Evolutionary conservation across 2,113 vertebrate genomes (phyloP).

Genomic region (Hyla sarda): DNA sequence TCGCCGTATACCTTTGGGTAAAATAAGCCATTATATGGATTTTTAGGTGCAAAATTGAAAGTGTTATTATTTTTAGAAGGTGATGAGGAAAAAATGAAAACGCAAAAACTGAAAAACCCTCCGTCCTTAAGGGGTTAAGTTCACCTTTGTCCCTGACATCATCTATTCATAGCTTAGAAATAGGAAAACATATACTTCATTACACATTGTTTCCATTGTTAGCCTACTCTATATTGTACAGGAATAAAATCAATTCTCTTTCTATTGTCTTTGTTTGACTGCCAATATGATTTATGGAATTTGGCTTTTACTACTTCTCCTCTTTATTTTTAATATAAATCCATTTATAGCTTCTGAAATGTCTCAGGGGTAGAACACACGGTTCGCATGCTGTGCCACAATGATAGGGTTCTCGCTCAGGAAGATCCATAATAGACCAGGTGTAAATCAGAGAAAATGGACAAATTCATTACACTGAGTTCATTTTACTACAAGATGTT

Average conservation of each 20-base stretch:
- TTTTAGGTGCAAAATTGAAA: no score
- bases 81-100: no score
- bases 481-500: background rate
- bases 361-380: conserved; percentile 7
- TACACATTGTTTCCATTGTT: background rate
- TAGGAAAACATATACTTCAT: background rate
- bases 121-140: no score
- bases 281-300: conserved; percentile 31
- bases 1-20: no score
- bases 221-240: background rate
- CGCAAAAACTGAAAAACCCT: no score
- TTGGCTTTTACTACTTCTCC: background rate
- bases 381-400: conserved; percentile 4
- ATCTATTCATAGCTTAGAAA: background rate
- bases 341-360: conserved; percentile 10
- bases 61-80: no score
- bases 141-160: background rate
- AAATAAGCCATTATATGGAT: no score
- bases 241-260: background rate
- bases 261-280: conserved; percentile 23
- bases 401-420: background rate
- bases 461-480: background rate
- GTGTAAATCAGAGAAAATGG: conserved; percentile 13
- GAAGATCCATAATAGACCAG: conserved; percentile 19
- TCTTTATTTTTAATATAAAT: background rate